Evolutionary conservation across 1,140 invertebrate genomes (phyloP).

Genomic region (Musca domestica): DNA sequence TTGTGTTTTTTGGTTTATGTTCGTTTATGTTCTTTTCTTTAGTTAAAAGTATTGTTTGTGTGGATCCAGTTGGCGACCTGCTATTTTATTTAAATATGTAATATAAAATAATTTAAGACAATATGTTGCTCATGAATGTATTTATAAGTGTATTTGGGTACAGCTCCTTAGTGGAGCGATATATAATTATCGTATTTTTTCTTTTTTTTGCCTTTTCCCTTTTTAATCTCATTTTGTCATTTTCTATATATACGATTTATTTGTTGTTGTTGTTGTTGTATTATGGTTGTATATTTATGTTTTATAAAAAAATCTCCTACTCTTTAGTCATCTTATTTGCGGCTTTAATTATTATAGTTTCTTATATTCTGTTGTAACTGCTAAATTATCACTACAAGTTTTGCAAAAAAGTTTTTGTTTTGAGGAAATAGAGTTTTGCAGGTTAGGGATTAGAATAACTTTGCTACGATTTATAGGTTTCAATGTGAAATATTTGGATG

Average conservation of each 20-base stretch:
- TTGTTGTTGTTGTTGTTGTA: no score
- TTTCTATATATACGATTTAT: background rate
- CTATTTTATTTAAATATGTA: no score
- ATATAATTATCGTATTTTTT: background rate
- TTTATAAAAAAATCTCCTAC: background rate
- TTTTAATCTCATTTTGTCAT: background rate
- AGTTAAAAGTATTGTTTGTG: no score
- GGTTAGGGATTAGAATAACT: conserved; percentile 3
- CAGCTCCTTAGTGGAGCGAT: no score
- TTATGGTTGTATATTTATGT: background rate
- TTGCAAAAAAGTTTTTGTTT: conserved; percentile 13
- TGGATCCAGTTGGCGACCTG: no score
- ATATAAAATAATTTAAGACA: no score
- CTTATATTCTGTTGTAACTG: conserved; percentile 5
- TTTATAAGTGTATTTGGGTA: no score
- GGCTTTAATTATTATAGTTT: background rate
- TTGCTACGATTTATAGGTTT: conserved; percentile 15
- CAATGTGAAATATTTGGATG: conserved; percentile 14
- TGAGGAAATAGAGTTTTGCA: no score
- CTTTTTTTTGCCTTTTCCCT: no score
- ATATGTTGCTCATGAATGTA: no score
- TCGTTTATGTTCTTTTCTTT: no score
- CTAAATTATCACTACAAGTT: conserved; percentile 21
- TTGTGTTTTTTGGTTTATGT: no score
- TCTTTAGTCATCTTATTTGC: background rate